These are phyloP conservation scores for Nicator chloris DNA, from an alignment of 2,113 vertebrate species.

Conservation along the genomic window DNA sequence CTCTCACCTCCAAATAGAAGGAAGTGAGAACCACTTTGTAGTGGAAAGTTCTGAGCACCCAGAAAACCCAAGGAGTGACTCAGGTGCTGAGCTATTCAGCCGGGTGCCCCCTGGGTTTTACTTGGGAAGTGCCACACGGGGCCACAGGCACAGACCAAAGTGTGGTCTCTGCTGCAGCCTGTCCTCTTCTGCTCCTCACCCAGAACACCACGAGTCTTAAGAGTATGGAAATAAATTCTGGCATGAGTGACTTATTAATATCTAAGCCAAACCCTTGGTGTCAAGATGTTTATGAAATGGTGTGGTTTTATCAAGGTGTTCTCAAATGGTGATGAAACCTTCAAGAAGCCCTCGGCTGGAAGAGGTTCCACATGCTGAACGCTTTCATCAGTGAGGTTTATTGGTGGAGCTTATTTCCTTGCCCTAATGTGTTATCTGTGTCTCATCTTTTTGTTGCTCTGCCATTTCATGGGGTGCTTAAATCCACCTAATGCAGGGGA, in stretches of 20 bases:
- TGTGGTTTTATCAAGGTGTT: neutral
- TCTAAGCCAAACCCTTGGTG: neutral
- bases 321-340: neutral
- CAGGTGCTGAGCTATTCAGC: neutral
- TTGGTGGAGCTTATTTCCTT: neutral
- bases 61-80: neutral
- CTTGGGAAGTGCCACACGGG: neutral
- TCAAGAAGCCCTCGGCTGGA: neutral
- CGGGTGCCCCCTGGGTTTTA: fast-evolving
- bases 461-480: neutral
- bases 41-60: neutral
- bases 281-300: neutral
- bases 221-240: neutral
- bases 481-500: neutral
- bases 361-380: neutral
- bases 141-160: neutral
- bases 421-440: neutral
- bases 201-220: neutral
- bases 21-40: neutral
- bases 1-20: neutral
- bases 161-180: neutral
- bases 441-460: neutral
- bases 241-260: neutral
- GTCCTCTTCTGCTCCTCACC: neutral
- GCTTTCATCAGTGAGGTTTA: neutral